Conservation (phyloP, 2,113 vertebrate genomes). For the Chrysochloris asiatica region DNA sequence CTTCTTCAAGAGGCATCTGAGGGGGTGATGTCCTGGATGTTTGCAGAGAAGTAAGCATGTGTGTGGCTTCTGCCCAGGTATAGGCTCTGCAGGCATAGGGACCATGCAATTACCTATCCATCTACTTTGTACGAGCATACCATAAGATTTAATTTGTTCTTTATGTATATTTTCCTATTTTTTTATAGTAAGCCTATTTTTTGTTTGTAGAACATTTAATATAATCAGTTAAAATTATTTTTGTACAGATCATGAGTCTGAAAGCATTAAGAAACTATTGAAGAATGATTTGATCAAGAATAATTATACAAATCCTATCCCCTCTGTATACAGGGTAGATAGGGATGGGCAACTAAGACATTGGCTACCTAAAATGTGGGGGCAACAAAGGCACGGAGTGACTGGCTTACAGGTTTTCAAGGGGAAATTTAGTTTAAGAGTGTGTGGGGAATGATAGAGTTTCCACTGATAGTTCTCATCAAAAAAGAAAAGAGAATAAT, state of each 20-base stretch:
- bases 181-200: background rate
- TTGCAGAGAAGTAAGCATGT: background rate
- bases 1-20: background rate
- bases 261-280: conserved; percentile 7
- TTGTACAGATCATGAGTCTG: background rate
- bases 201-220: conserved; percentile 11
- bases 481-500: no score
- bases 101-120: background rate
- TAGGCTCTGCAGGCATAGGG: no score
- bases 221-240: background rate
- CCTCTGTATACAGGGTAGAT: no score
- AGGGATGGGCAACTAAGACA: no score
- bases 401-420: no score
- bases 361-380: no score
- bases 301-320: no score
- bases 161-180: background rate
- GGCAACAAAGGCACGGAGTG: no score
- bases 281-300: conserved; percentile 11
- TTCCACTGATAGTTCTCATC: no score
- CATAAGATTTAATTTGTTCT: conserved; percentile 11
- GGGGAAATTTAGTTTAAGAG: no score
- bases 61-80: background rate
- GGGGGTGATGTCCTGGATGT: background rate
- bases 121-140: background rate
- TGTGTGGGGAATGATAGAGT: no score